These are phyloP conservation scores for Lampropteryx suffumata DNA, from an alignment of 2,888 invertebrate species.

Conservation along the genomic window DNA sequence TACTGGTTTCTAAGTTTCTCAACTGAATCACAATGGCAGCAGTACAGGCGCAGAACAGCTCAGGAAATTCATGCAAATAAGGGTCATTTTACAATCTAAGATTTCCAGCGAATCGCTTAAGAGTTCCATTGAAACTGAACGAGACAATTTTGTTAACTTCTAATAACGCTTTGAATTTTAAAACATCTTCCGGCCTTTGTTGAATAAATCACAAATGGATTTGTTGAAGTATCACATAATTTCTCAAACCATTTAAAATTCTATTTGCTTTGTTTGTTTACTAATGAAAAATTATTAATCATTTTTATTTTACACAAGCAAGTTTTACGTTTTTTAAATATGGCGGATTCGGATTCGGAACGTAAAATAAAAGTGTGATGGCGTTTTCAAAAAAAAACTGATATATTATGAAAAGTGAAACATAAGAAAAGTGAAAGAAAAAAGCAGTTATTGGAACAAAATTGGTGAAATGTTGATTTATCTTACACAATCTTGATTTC, in stretches of 20 bases:
- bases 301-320: too few species aligned
- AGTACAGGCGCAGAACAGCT: too few species aligned
- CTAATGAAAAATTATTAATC: too few species aligned
- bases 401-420: too few species aligned
- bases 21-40: constrained; percentile 2
- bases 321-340: neutral
- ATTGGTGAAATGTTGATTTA: too few species aligned
- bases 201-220: constrained; percentile 18
- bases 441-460: too few species aligned
- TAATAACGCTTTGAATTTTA: constrained; percentile 33
- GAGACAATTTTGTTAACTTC: constrained; percentile 32
- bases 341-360: neutral
- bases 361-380: too few species aligned
- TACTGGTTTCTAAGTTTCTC: neutral
- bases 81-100: neutral
- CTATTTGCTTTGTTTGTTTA: constrained; percentile 11
- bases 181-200: constrained; percentile 26
- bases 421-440: too few species aligned
- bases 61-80: constrained; percentile 17
- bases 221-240: constrained; percentile 23
- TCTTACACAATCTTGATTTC: too few species aligned
- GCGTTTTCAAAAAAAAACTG: too few species aligned
- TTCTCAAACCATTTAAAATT: constrained; percentile 17
- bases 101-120: constrained; percentile 12
- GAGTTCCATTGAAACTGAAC: constrained; percentile 31